phyloP scores from a whole-genome alignment of 1,140 invertebrate genomes.

The Stenopsyche tienmushanensis region DNA sequence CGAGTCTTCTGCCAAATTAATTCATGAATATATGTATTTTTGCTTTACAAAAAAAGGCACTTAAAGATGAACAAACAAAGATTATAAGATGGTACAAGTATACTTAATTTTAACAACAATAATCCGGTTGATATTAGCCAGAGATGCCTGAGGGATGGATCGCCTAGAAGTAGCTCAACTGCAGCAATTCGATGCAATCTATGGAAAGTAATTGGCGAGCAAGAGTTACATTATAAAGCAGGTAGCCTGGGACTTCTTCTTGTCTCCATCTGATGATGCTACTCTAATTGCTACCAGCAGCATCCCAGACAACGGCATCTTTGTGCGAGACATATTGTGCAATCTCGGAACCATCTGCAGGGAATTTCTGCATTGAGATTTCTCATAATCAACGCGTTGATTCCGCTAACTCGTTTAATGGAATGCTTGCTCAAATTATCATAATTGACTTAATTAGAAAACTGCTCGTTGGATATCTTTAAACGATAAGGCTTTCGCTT shows the following conservation, averaged over 20 bases:
- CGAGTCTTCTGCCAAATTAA: no score
- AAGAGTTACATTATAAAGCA: constrained; percentile 26
- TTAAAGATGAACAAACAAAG: no score
- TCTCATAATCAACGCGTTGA: not conserved
- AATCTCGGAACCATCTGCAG: not conserved
- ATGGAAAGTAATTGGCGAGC: constrained; percentile 36
- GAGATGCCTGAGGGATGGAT: constrained; percentile 10
- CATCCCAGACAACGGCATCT: not conserved
- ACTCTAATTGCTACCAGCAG: constrained; percentile 22
- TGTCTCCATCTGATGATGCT: constrained; percentile 22
- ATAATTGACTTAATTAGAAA: no score
- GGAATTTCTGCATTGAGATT: not conserved
- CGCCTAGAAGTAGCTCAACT: constrained; percentile 6
- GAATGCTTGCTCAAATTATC: not conserved
- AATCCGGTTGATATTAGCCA: constrained; percentile 11
- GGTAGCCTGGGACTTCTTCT: constrained; percentile 29
- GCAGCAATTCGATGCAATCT: constrained; percentile 35
- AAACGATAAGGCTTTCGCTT: no score
- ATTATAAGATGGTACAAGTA: not conserved
- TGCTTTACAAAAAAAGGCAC: not conserved
- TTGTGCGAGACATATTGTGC: not conserved
- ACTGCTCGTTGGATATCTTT: no score
- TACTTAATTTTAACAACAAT: constrained; percentile 6
- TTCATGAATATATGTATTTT: not conserved
- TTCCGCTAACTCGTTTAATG: not conserved